These are phyloP conservation scores for Enteromius anoplus DNA, from an alignment of 2,797 vertebrate genomes.

Conservation along the genomic window DNA sequence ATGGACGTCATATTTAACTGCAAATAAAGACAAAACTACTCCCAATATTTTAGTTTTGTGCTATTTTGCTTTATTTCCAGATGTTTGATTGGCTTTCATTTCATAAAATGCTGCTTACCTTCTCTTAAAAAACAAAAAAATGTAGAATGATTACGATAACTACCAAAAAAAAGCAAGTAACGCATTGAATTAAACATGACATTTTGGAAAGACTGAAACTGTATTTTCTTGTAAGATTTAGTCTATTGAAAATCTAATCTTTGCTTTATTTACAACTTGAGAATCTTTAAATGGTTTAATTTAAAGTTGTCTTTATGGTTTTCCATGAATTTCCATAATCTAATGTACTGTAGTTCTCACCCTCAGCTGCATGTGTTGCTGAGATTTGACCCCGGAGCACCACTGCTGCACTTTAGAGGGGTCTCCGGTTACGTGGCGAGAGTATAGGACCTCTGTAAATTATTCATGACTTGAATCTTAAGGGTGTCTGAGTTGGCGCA, in stretches of 20 bases:
- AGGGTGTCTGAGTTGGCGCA: constrained; percentile 42
- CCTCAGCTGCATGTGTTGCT: constrained; percentile 16
- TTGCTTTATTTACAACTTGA: background rate
- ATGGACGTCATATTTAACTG: background rate
- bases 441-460: constrained; percentile 62
- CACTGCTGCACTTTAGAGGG: constrained; percentile 2
- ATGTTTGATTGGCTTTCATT: background rate
- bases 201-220: background rate
- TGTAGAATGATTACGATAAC: background rate
- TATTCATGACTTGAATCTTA: constrained; percentile 64
- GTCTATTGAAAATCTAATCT: background rate
- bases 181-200: background rate
- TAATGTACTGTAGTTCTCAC: background rate
- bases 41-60: background rate
- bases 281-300: background rate
- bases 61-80: background rate
- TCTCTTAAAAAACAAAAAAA: background rate
- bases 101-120: background rate
- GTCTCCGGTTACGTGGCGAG: constrained; percentile 60
- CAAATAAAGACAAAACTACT: background rate
- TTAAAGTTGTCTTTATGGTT: background rate
- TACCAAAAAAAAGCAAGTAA: background rate
- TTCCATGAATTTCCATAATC: background rate
- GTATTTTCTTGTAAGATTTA: background rate
- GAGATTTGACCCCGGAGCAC: constrained; percentile 42